Base-by-base conservation (phyloP, 2,888 invertebrate species). In the Meloe dianella region DNA sequence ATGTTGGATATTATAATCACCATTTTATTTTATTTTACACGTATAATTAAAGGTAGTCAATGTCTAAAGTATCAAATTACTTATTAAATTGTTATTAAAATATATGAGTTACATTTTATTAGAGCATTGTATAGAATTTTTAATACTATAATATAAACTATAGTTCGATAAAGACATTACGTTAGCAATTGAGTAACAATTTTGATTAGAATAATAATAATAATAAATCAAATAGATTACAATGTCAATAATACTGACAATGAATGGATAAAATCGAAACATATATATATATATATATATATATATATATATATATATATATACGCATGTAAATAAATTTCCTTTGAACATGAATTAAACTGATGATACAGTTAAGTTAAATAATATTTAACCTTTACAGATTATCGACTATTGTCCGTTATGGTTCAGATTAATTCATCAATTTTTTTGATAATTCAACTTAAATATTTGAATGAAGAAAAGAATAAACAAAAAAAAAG, bases 341-440 rank as follows among this genome's bases (percentile, higher is more conserved):
- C 2, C 12, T 47, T 17, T 4, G 8, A 4, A 47, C 1, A 47
- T 20, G 17, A 47, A 47, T 20, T 47, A 47, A 47, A 47, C 7
- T 47, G 47, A 7, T 47, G 47, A 47, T 47, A 20, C 2, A 8
- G 20, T 47, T 20, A 20, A 9, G 2, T 47, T 8, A 47, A 20
- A 47, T 20, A 17, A 47, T 17, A 20, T 51, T 51, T 51, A 51
- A 51, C 51, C 51, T 51, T 51, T 51, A n/a, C n/a, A 22, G 51
- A 51, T 51, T 22, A 51, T 10, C 51, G 51, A 51, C 10, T 51
- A 51, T 51, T 51, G 51, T 10, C 20, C 20, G 12, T 17, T n/a
- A 38, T 0, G 47, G 6, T 7, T 47, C 9, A n/a, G n/a, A n/a
- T n/a, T n/a, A n/a, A n/a, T n/a, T n/a, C n/a, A n/a, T n/a, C n/a